Percentiles rank a stretch among this genome's conserved stretches.
These are phyloP conservation scores for Malurus elegans DNA, from an alignment of 2,113 vertebrate genomes.

Conservation along the genomic window DNA sequence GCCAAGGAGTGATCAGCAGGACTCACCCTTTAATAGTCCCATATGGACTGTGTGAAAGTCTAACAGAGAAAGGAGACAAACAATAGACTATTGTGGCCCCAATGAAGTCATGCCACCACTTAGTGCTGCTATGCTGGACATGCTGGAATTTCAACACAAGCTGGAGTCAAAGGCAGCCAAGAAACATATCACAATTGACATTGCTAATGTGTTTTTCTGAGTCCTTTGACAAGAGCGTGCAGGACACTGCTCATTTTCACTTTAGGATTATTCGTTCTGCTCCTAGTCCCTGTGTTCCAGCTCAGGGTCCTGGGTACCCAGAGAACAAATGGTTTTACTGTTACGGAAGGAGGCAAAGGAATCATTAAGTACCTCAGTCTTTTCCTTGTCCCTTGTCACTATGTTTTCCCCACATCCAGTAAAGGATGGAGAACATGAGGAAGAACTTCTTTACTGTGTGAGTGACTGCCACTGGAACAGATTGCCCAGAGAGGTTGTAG, in stretches of 20 bases:
- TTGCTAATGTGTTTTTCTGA: not conserved
- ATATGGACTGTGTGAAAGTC: not conserved
- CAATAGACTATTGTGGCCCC: not conserved
- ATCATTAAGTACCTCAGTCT: not conserved
- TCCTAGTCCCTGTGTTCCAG: not conserved
- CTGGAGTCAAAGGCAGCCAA: not conserved
- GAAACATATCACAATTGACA: not conserved
- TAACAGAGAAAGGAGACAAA: not conserved
- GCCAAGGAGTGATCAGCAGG: not conserved
- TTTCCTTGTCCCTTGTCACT: not conserved
- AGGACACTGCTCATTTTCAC: not conserved
- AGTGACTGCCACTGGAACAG: not conserved
- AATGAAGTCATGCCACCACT: not conserved
- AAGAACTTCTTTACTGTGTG: not conserved
- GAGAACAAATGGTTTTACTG: not conserved
- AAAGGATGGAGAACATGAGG: not conserved
- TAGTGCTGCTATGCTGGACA: not conserved
- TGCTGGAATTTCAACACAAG: not conserved
- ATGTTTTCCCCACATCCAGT: not conserved
- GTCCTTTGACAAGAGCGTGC: not conserved
- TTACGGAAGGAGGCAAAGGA: not conserved
- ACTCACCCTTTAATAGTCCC: not conserved
- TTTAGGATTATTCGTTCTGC: not conserved
- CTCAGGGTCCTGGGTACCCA: rapidly evolving
- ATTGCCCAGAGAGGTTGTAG: not conserved